Base-by-base conservation (phyloP, 2,113 vertebrate genomes). In the Oncorhynchus kisutch region DNA sequence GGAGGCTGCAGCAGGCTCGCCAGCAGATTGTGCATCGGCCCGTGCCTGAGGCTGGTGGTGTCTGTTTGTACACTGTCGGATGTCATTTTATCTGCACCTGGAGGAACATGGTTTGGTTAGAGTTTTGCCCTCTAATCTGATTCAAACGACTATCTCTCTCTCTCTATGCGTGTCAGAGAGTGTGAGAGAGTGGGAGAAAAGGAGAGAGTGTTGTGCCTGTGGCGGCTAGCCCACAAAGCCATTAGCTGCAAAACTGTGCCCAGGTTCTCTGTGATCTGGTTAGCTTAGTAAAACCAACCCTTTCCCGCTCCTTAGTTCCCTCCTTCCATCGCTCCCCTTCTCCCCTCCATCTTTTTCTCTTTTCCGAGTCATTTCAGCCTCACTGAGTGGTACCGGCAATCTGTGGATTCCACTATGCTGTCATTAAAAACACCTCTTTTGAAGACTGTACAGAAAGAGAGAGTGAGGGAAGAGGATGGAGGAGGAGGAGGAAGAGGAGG, bases 301-400 rank as follows among this genome's bases (percentile, higher is more conserved):
- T 82, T 70, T 34, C 6, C 54, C 39, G 1, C 48, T 74, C 18
- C 75, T 66, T 27, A 31, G 65, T 65, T 74, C 80, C 69, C 67
- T 73, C 24, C 12, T 29, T 60, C 68, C 67, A n/a, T 1, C 20
- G 39, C 14, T 29, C n/a, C 29, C 29, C 31, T 60, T 27, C 8
- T 22, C 2, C 70, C 39, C 39, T 45, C 39, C 39, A 9, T 45
- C 9, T 45, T 45, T 45, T 45, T 45, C 51, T 39, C 18, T 66
- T 70, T 45, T 39, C 8, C 9, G 39, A 45, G 39, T 39, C 39
- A 39, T 39, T 39, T 39, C n/a, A 57, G n/a, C 45, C 73, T 48
- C 75, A 84, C 71, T 88, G 87, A 88, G 76, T 80, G 81, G 82
- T 82, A 85, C 79, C 77, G 14, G 20, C 85, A 86, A 86, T 84